These are phyloP conservation scores for Cinclus mexicanus DNA, from an alignment of 2,113 vertebrate species.

Conservation along the genomic window DNA sequence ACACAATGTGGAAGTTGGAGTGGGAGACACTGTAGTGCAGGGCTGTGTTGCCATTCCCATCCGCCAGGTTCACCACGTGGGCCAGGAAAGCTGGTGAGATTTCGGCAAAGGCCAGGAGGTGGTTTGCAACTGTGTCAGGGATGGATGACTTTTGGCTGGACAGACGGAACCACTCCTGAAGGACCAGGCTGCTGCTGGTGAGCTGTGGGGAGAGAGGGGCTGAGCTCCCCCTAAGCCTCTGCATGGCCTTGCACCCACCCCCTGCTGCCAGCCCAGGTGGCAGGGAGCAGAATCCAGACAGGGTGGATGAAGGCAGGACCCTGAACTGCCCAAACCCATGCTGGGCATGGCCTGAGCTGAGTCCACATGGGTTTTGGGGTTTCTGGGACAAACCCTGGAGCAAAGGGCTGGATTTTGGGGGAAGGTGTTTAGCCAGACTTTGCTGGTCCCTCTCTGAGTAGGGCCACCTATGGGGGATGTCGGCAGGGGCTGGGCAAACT, in stretches of 20 bases:
- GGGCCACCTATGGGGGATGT: background rate
- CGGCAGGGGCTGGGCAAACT: fast-evolving
- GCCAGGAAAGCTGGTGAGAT: conserved; percentile 80
- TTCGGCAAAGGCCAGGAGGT: conserved; percentile 83
- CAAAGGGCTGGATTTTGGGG: background rate
- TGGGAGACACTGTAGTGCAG: conserved; percentile 97
- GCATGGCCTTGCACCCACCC: background rate
- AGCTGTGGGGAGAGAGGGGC: conserved; percentile 62
- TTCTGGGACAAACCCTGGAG: background rate
- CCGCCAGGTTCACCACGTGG: conserved; percentile 90
- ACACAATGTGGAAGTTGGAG: conserved; percentile 90
- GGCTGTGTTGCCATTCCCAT: conserved; percentile 92
- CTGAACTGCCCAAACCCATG: background rate
- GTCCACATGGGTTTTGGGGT: background rate
- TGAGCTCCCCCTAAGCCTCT: background rate
- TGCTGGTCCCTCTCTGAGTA: background rate
- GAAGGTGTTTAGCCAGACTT: background rate
- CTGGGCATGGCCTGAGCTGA: background rate
- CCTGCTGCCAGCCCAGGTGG: background rate
- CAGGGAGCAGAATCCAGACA: background rate
- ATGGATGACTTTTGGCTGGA: conserved; percentile 88
- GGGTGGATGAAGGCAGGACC: background rate
- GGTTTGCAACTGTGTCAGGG: conserved; percentile 75
- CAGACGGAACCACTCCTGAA: conserved; percentile 92
- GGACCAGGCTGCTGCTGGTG: conserved; percentile 81